A percentile compares a stretch with the other conserved stretches of the same genome.
These are phyloP conservation scores for Montipora foliosa DNA, from an alignment of 64 coral and sea anemone species.

Conservation along the genomic window DNA sequence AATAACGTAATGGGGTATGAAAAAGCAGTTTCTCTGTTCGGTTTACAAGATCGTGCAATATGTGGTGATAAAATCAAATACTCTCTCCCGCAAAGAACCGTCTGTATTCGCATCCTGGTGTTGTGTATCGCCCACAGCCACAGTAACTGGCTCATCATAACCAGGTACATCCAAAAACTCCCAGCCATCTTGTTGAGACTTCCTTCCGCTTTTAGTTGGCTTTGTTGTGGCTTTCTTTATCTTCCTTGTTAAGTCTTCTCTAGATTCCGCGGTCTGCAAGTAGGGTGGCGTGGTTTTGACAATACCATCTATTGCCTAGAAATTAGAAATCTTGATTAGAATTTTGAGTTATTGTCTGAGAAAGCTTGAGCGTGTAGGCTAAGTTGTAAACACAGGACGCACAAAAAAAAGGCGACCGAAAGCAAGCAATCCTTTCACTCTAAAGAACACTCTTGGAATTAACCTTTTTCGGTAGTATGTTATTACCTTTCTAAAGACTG, in stretches of 20 bases:
- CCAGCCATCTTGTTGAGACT: not conserved
- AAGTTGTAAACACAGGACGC: too few species aligned
- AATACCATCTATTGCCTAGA: not conserved
- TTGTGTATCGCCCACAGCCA: not conserved
- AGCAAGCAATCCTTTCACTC: too few species aligned
- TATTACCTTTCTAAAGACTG: too few species aligned
- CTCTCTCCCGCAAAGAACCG: not conserved
- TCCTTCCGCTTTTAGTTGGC: not conserved
- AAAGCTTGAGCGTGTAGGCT: not conserved
- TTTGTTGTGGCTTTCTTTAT: not conserved
- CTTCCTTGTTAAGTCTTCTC: not conserved
- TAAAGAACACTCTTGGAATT: too few species aligned
- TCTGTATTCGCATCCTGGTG: not conserved
- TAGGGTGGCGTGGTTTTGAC: not conserved
- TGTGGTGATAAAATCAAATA: not conserved
- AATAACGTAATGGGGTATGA: too few species aligned
- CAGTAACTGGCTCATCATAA: not conserved
- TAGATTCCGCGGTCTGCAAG: not conserved
- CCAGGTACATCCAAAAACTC: not conserved
- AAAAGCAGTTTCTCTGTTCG: too few species aligned
- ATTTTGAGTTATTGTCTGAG: not conserved
- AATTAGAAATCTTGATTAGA: not conserved
- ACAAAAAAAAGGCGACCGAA: too few species aligned
- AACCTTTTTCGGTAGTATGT: too few species aligned
- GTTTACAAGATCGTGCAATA: conserved; percentile 3